phyloP scores from a whole-genome alignment of 2,797 vertebrate species.

The Molossus alvarezi region DNA sequence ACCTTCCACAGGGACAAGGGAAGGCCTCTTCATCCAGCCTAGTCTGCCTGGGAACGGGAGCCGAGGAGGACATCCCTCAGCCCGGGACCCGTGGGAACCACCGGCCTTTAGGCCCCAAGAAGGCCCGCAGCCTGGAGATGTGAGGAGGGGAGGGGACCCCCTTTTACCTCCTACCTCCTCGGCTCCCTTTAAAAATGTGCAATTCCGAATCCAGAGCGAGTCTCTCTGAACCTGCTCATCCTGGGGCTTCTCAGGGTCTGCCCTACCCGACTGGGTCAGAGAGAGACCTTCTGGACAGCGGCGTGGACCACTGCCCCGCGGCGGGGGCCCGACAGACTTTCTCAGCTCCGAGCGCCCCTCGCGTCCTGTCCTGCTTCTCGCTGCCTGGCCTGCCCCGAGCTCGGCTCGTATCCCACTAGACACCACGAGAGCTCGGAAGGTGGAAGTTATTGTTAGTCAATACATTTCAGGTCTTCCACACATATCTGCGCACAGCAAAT shows the following conservation, averaged over 20 bases:
- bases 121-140: not conserved
- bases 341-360: not conserved
- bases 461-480: slow-evolving; percentile 73
- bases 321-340: not conserved
- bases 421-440: not conserved
- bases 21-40: not conserved
- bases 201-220: not conserved
- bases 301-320: not conserved
- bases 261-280: not conserved
- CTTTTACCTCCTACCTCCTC: not conserved
- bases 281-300: not conserved
- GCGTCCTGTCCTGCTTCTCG: not conserved
- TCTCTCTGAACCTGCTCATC: not conserved
- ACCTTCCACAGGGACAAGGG: not conserved
- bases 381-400: not conserved
- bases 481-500: slow-evolving; percentile 51
- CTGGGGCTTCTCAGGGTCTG: not conserved
- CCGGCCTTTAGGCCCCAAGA: not conserved
- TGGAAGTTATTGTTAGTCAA: slow-evolving; percentile 63
- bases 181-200: not conserved
- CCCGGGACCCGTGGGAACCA: not conserved
- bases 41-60: not conserved
- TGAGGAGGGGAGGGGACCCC: not conserved
- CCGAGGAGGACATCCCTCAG: not conserved
- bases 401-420: slow-evolving; percentile 1